phyloP scores from a whole-genome alignment of 2,888 invertebrate genomes.

The Leucania comma region DNA sequence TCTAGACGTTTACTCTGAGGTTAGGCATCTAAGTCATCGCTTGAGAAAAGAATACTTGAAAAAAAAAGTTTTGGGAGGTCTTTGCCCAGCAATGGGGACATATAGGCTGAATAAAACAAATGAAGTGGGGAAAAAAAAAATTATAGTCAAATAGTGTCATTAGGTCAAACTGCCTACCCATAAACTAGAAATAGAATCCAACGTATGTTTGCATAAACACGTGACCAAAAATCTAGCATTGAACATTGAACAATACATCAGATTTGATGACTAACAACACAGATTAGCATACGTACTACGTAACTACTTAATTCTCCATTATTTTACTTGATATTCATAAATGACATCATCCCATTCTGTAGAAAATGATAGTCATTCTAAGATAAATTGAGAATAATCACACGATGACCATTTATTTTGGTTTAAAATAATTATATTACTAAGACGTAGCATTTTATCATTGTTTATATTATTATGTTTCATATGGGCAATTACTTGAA shows the following conservation, averaged over 20 bases:
- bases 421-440: background rate
- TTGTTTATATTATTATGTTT: background rate
- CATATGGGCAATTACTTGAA: too few species aligned
- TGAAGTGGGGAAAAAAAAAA: too few species aligned
- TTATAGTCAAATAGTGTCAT: background rate
- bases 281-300: background rate
- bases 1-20: too few species aligned
- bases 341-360: conserved; percentile 44
- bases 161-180: background rate
- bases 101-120: too few species aligned
- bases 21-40: too few species aligned
- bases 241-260: background rate
- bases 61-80: too few species aligned
- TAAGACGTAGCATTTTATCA: background rate
- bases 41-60: too few species aligned
- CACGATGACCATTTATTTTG: background rate
- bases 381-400: conserved; percentile 42
- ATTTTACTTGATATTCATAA: conserved; percentile 21
- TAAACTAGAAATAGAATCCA: background rate
- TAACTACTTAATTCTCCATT: background rate
- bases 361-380: conserved; percentile 23
- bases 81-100: too few species aligned
- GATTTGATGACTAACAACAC: background rate
- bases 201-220: background rate
- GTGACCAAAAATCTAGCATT: background rate